Evolutionary conservation across 1,140 invertebrate genomes (phyloP).

Genomic region (Achatina immaculata): DNA sequence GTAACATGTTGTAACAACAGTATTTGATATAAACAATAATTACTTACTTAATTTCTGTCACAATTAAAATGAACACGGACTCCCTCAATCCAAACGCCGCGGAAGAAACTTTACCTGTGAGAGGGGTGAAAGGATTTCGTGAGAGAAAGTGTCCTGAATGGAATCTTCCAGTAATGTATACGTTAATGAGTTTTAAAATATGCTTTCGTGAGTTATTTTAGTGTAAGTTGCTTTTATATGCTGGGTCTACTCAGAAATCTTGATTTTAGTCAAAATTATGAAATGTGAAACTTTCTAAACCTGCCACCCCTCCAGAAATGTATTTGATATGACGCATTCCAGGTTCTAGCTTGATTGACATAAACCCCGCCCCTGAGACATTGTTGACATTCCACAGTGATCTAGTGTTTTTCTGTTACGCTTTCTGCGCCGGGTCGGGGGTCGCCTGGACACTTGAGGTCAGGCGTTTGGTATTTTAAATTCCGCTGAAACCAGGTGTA

Average conservation of each 20-base stretch:
- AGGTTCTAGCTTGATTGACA: constrained; percentile 63
- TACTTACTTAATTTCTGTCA: constrained; percentile 30
- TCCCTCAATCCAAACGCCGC: constrained; percentile 36
- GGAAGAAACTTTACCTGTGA: constrained; percentile 16
- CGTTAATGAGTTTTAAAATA: too few relatives aligned
- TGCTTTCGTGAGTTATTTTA: too few relatives aligned
- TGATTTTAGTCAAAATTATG: too few relatives aligned
- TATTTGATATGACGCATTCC: constrained; percentile 47
- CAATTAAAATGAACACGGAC: constrained; percentile 22
- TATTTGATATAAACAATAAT: constrained; percentile 16
- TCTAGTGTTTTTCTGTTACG: constrained; percentile 62
- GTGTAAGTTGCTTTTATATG: too few relatives aligned
- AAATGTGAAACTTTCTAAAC: background rate
- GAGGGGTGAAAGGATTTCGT: constrained; percentile 22
- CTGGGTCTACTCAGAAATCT: too few relatives aligned
- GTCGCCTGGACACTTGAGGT: constrained; percentile 36
- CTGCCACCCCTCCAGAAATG: constrained; percentile 26
- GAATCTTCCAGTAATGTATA: too few relatives aligned
- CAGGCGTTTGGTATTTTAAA: constrained; percentile 3
- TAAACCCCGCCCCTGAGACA: constrained; percentile 60
- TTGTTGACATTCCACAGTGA: constrained; percentile 65
- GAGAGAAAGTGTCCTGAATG: background rate
- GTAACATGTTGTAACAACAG: constrained; percentile 4
- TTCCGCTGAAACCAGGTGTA: background rate
- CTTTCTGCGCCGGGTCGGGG: constrained; percentile 41